Evolutionary conservation across 2,888 invertebrate genomes (phyloP).

Genomic region (Xestia ashworthii): DNA sequence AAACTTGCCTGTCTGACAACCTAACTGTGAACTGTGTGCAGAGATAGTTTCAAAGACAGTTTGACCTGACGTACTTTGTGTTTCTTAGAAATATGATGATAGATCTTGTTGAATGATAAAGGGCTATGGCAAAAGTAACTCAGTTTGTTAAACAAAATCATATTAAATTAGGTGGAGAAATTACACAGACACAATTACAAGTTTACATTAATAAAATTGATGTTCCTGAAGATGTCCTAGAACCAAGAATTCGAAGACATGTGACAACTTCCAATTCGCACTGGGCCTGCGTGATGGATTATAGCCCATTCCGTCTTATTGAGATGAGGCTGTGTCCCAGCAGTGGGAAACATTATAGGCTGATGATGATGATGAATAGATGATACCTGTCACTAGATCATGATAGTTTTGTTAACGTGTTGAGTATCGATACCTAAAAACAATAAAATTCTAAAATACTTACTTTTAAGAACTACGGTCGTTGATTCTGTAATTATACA

Average conservation of each 20-base stretch:
- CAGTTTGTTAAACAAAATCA: neutral
- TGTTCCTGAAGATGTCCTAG: no score
- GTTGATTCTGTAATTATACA: neutral
- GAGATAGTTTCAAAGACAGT: conserved; percentile 29
- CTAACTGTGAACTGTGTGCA: conserved; percentile 7
- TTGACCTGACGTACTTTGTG: neutral
- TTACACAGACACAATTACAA: neutral
- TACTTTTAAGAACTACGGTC: neutral
- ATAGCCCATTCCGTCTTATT: no score
- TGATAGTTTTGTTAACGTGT: neutral
- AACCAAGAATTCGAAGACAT: no score
- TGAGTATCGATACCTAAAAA: neutral
- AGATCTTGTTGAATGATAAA: neutral
- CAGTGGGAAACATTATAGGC: no score
- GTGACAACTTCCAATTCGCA: no score
- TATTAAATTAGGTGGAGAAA: neutral
- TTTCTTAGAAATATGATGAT: neutral
- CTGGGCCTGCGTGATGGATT: no score
- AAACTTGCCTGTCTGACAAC: conserved; percentile 20
- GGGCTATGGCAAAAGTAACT: no score
- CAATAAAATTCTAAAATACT: neutral
- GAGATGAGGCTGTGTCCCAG: no score
- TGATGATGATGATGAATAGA: no score
- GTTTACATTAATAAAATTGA: neutral
- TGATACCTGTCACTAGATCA: neutral